These are phyloP conservation scores for Dromius quadrimaculatus DNA, from an alignment of 2,888 invertebrate species.

Conservation along the genomic window DNA sequence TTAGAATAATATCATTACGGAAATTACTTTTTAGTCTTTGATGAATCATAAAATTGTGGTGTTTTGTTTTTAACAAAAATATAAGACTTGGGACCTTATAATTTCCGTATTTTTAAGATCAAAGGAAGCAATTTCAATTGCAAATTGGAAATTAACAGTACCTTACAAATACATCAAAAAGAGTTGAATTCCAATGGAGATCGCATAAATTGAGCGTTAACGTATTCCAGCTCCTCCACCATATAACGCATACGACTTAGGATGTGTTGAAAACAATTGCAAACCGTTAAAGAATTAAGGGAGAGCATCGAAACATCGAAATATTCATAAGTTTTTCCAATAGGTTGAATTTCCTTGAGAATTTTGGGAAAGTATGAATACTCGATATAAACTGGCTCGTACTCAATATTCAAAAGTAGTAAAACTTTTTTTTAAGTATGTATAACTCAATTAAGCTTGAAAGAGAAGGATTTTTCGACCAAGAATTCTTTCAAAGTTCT, in stretches of 20 bases:
- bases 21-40: constrained; percentile 33
- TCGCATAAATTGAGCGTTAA: too few species aligned
- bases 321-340: too few species aligned
- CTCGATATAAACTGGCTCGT: constrained; percentile 23
- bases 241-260: too few species aligned
- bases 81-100: background rate
- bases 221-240: too few species aligned
- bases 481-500: constrained; percentile 37
- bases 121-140: constrained; percentile 17
- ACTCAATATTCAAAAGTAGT: constrained; percentile 35
- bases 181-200: background rate
- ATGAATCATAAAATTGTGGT: constrained; percentile 24
- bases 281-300: too few species aligned
- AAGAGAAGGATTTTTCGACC: constrained; percentile 30
- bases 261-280: too few species aligned
- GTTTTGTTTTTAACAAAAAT: background rate
- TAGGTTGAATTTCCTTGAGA: too few species aligned
- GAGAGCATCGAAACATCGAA: too few species aligned
- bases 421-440: constrained; percentile 40
- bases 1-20: constrained; percentile 21
- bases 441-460: constrained; percentile 42
- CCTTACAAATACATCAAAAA: background rate
- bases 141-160: constrained; percentile 16
- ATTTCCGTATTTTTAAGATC: constrained; percentile 15
- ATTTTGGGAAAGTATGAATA: too few species aligned